Evolutionary conservation across 2,888 invertebrate genomes (phyloP).

Genomic region (Dichetophora obliterata): DNA sequence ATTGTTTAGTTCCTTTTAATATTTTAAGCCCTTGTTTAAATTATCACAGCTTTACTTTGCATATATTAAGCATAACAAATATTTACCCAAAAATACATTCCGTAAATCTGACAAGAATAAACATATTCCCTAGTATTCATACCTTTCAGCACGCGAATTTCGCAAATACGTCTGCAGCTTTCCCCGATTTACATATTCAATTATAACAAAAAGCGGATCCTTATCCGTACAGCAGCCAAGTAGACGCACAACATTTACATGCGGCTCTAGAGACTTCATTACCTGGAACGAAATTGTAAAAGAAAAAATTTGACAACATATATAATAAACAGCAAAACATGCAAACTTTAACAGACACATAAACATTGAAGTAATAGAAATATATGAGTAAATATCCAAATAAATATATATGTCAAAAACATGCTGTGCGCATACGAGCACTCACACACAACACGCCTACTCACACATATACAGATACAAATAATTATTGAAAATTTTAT

Average conservation of each 20-base stretch:
- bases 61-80: too few relatives aligned
- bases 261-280: conserved; percentile 91
- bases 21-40: too few relatives aligned
- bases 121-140: conserved; percentile 39
- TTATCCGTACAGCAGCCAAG: conserved; percentile 92
- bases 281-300: conserved; percentile 72
- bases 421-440: neutral
- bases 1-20: too few relatives aligned
- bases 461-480: neutral
- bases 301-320: conserved; percentile 29
- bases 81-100: too few relatives aligned
- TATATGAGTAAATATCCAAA: neutral
- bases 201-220: conserved; percentile 91
- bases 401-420: neutral
- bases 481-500: conserved; percentile 42
- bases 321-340: conserved; percentile 15
- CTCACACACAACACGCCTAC: neutral
- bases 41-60: too few relatives aligned
- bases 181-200: conserved; percentile 91
- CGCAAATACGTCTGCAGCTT: conserved; percentile 91
- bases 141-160: conserved; percentile 85
- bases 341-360: neutral
- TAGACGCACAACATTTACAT: conserved; percentile 90
- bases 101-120: too few relatives aligned
- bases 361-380: conserved; percentile 9